phyloP scores from a whole-genome alignment of 2,113 vertebrate species.

The Varanus komodoensis region DNA sequence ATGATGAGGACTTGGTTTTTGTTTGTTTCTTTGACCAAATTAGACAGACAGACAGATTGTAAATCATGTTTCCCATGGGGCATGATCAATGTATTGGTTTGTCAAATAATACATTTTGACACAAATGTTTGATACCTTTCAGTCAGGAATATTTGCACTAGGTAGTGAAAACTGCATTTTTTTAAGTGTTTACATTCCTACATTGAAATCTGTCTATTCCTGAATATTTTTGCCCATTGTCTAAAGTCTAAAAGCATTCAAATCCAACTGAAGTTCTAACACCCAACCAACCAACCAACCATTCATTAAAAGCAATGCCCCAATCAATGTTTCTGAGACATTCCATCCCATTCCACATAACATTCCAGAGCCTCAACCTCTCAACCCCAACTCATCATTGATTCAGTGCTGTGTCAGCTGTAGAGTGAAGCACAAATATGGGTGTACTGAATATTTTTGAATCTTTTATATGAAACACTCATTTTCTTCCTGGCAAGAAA shows the following conservation, averaged over 20 bases:
- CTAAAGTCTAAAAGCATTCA: background rate
- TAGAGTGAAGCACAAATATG: background rate
- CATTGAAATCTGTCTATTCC: constrained; percentile 2
- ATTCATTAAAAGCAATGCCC: background rate
- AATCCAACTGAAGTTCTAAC: constrained; percentile 12
- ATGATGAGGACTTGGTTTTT: background rate
- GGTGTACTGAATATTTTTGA: background rate
- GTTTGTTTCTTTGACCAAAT: background rate
- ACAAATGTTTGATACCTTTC: background rate
- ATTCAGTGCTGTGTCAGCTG: background rate
- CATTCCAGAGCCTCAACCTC: background rate
- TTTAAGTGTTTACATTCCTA: background rate
- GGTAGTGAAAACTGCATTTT: background rate
- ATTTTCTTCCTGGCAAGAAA: background rate
- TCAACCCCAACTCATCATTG: background rate
- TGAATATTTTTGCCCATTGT: background rate
- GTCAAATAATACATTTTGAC: background rate
- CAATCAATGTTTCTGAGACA: background rate
- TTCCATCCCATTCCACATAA: constrained; percentile 1
- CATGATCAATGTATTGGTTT: background rate
- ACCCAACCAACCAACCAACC: constrained; percentile 14
- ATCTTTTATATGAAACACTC: background rate
- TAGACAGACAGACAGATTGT: background rate
- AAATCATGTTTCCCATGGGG: background rate
- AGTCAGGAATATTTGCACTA: background rate